Conservation (phyloP, 2,113 vertebrate species). For the Ariopsis seemanni region DNA sequence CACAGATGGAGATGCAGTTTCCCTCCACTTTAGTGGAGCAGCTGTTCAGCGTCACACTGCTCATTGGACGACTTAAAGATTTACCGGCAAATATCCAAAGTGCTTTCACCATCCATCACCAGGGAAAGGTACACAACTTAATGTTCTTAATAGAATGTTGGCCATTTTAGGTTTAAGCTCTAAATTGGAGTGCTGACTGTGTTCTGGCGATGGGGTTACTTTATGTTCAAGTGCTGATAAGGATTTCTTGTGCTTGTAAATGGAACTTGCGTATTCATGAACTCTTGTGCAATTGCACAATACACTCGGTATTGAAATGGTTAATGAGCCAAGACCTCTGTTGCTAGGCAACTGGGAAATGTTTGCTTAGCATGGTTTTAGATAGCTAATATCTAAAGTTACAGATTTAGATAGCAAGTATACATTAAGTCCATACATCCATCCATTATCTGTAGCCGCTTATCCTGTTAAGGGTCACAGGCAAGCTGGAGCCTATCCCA, state of each 20-base stretch:
- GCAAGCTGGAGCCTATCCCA: no score
- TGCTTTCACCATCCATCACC: constrained; percentile 82
- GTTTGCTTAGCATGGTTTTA: background rate
- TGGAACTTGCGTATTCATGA: background rate
- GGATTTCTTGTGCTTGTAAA: background rate
- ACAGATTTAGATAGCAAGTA: background rate
- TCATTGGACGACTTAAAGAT: constrained; percentile 82
- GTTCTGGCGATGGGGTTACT: background rate
- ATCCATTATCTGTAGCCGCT: no score
- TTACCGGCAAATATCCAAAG: constrained; percentile 77
- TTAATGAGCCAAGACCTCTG: background rate
- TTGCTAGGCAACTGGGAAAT: background rate
- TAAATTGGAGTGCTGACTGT: background rate
- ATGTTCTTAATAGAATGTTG: no score
- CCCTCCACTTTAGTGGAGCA: constrained; percentile 87
- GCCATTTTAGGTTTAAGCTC: background rate
- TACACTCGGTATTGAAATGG: background rate
- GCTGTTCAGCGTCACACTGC: constrained; percentile 80
- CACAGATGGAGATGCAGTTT: constrained; percentile 79
- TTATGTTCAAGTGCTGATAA: background rate
- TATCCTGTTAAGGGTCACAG: no score
- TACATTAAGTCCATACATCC: background rate
- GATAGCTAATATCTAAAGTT: background rate
- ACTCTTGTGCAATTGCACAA: background rate
- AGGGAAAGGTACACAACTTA: constrained; percentile 78